A percentile compares a stretch with the other conserved stretches of the same genome.
phyloP scores from a whole-genome alignment of 2,113 vertebrate species.

The Orthonyx spaldingii region DNA sequence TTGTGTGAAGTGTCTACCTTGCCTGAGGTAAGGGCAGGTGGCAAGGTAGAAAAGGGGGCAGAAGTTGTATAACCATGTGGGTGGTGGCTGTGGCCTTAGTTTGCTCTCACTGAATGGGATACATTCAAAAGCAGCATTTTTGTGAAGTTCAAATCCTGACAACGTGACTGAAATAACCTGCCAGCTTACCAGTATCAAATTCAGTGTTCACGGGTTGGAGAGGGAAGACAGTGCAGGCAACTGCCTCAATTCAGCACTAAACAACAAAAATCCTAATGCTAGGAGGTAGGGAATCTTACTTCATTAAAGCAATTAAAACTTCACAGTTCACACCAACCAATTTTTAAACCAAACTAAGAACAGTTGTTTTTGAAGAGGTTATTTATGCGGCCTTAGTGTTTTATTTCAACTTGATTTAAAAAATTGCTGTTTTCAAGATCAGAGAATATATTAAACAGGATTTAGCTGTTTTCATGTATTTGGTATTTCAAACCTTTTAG shows the following conservation, averaged over 20 bases:
- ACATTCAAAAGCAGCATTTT: background rate
- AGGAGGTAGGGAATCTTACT: background rate
- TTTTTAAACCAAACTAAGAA: background rate
- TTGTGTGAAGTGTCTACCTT: background rate
- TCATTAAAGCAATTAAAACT: background rate
- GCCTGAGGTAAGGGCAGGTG: too few species aligned
- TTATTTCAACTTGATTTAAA: background rate
- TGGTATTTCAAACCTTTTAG: background rate
- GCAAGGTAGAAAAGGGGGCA: background rate
- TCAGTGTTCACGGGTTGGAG: background rate
- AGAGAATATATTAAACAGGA: background rate
- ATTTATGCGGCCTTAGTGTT: background rate
- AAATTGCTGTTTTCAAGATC: background rate
- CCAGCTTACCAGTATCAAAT: background rate
- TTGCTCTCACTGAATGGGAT: background rate
- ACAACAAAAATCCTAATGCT: background rate
- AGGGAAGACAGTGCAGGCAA: background rate
- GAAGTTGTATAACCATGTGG: background rate
- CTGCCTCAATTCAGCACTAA: background rate
- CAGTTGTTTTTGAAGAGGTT: background rate
- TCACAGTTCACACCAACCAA: background rate
- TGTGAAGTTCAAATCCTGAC: background rate
- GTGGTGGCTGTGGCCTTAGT: background rate
- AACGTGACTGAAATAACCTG: background rate
- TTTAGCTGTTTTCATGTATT: background rate